A percentile compares a stretch with the other conserved stretches of the same genome.
phyloP scores from a whole-genome alignment of 1,140 invertebrate species.

The Hermetia illucens region DNA sequence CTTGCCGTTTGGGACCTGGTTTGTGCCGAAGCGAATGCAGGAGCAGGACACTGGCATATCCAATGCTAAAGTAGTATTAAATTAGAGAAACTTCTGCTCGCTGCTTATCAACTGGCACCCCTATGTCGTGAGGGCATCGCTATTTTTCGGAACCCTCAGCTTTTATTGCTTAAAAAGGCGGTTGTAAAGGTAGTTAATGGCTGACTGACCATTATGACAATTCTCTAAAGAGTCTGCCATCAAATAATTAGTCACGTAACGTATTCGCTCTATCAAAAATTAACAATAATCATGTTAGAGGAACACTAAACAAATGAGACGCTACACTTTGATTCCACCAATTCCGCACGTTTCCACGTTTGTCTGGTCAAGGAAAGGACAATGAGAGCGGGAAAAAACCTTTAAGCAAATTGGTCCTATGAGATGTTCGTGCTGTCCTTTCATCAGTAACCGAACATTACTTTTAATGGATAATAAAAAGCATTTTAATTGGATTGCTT shows the following conservation, averaged over 20 bases:
- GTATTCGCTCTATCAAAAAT: conserved; percentile 1
- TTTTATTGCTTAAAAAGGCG: not conserved
- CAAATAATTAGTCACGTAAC: not conserved
- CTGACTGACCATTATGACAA: not conserved
- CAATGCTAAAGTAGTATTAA: too few relatives aligned
- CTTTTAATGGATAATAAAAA: not conserved
- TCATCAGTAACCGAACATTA: not conserved
- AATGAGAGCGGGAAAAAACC: not conserved
- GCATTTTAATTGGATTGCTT: not conserved
- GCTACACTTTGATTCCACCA: not conserved
- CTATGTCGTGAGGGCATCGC: too few relatives aligned
- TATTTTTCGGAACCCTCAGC: too few relatives aligned
- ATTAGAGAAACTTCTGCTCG: too few relatives aligned
- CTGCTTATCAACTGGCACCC: too few relatives aligned
- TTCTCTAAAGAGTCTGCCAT: not conserved
- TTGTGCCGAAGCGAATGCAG: too few relatives aligned
- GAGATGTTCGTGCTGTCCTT: not conserved
- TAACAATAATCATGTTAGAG: not conserved
- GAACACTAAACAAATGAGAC: not conserved
- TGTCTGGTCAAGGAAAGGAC: not conserved
- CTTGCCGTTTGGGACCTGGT: too few relatives aligned
- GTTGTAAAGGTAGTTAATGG: not conserved
- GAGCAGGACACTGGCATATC: too few relatives aligned
- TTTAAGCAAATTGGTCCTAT: not conserved
- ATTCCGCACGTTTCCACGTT: not conserved